Conservation (phyloP, 2,888 invertebrate species). For the Auanema sp. region DNA sequence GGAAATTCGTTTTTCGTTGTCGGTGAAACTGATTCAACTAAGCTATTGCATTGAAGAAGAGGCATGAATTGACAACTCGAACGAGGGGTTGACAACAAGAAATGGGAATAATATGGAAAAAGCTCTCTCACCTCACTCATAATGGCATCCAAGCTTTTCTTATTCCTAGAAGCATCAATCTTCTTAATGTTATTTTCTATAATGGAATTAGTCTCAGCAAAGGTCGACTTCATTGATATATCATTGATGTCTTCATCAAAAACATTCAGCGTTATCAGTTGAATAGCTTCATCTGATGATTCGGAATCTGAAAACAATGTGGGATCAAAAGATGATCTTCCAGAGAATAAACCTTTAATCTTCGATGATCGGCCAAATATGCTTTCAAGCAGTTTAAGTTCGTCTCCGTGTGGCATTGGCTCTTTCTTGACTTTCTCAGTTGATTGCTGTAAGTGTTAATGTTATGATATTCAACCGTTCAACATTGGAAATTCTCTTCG, state of each 20-base stretch:
- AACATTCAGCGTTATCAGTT: conserved; percentile 42
- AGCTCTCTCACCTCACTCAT: conserved; percentile 33
- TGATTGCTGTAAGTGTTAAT: too few species aligned
- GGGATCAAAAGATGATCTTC: too few species aligned
- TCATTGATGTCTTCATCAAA: conserved; percentile 41
- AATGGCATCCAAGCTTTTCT: conserved; percentile 37
- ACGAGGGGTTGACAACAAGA: too few species aligned
- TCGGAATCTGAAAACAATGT: too few species aligned
- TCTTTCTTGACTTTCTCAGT: conserved; percentile 7
- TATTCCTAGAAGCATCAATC: conserved; percentile 40
- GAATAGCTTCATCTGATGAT: conserved; percentile 23
- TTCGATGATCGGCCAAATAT: conserved; percentile 26
- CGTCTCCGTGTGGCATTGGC: conserved; percentile 31
- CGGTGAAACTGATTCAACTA: too few species aligned
- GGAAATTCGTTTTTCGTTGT: too few species aligned
- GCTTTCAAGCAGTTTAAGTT: conserved; percentile 43
- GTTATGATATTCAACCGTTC: too few species aligned
- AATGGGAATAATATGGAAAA: conserved; percentile 9
- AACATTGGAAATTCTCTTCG: background rate
- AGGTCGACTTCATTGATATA: conserved; percentile 22
- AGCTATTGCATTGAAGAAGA: too few species aligned
- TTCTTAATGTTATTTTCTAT: conserved; percentile 17
- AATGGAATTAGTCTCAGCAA: too few species aligned
- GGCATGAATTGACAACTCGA: too few species aligned
- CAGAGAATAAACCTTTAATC: too few species aligned